Conservation (phyloP, 2,113 vertebrate genomes). For the Vireo altiloquus region DNA sequence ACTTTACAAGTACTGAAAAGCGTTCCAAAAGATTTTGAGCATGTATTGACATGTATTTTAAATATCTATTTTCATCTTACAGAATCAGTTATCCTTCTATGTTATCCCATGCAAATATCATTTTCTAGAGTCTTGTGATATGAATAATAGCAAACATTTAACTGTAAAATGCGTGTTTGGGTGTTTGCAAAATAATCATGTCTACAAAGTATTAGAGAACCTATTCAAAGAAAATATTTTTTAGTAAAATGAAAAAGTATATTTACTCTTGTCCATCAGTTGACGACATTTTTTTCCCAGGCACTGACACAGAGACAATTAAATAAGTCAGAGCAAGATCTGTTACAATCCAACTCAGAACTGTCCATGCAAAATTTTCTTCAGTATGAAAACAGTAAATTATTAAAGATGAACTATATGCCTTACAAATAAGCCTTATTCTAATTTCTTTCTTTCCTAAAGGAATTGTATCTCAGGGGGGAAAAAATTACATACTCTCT, state of each 20-base stretch:
- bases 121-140: neutral
- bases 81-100: neutral
- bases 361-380: neutral
- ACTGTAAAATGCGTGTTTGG: neutral
- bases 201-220: neutral
- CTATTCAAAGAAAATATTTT: neutral
- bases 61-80: neutral
- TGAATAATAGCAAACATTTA: neutral
- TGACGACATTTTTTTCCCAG: neutral
- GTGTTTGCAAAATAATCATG: neutral
- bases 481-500: neutral
- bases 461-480: neutral
- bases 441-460: neutral
- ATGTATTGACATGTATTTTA: neutral
- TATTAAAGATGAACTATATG: neutral
- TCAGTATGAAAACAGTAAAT: neutral
- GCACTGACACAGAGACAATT: neutral
- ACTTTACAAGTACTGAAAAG: neutral
- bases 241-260: neutral
- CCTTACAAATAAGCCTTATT: neutral
- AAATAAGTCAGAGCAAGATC: neutral
- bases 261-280: neutral
- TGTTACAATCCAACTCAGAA: neutral
- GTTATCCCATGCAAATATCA: neutral
- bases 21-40: neutral